Conservation (phyloP, 2,797 vertebrate species). For the Chelidonichthys spinosus region DNA sequence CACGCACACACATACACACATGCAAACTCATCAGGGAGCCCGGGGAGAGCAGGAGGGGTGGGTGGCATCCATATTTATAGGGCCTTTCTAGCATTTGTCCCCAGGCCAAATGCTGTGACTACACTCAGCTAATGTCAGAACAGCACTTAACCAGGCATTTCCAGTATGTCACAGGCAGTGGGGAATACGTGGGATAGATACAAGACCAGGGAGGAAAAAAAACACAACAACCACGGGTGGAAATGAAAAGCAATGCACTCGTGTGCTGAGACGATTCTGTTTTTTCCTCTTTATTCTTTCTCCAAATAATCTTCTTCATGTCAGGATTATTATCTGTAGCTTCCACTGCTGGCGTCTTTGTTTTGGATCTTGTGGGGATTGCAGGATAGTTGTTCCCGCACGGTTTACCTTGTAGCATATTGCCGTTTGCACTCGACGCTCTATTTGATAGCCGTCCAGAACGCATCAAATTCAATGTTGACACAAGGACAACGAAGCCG, state of each 20-base stretch:
- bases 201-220: constrained; percentile 37
- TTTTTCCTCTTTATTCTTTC: constrained; percentile 10
- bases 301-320: background rate
- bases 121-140: constrained; percentile 83
- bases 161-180: constrained; percentile 74
- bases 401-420: background rate
- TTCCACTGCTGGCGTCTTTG: background rate
- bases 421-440: constrained; percentile 18
- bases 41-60: constrained; percentile 57
- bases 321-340: background rate
- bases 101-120: constrained; percentile 82
- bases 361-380: background rate
- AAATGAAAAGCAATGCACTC: constrained; percentile 33
- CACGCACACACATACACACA: constrained; percentile 61
- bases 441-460: constrained; percentile 17
- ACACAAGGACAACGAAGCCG: constrained; percentile 1
- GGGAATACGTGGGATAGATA: constrained; percentile 72
- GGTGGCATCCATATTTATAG: constrained; percentile 82
- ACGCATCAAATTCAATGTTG: constrained; percentile 4
- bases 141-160: constrained; percentile 84
- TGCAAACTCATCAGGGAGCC: constrained; percentile 69
- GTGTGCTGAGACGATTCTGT: constrained; percentile 3
- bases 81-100: constrained; percentile 78
- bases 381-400: background rate
- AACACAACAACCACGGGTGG: constrained; percentile 40